These are phyloP conservation scores for Cyanoderma ruficeps DNA, from an alignment of 2,113 vertebrate genomes.

Conservation along the genomic window DNA sequence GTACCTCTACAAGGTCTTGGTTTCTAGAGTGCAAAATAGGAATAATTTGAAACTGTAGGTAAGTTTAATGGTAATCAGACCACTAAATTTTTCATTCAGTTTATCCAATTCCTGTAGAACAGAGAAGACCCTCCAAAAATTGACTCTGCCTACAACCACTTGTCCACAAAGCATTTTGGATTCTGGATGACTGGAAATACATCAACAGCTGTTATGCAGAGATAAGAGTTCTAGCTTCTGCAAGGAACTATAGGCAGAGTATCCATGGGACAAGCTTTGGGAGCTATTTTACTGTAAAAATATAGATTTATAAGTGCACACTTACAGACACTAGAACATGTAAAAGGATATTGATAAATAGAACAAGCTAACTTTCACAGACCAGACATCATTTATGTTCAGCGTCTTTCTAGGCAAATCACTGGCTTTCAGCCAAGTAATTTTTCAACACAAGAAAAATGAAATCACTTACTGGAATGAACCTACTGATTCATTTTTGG, in stretches of 20 bases:
- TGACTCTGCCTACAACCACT: not conserved
- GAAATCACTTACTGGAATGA: constrained; percentile 47
- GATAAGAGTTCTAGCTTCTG: not conserved
- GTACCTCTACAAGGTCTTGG: not conserved
- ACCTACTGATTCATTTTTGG: constrained; percentile 12
- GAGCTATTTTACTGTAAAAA: not conserved
- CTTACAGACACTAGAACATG: not conserved
- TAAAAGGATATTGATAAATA: not conserved
- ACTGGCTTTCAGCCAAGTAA: not conserved
- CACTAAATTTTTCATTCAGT: not conserved
- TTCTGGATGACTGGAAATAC: not conserved
- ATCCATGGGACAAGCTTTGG: not conserved
- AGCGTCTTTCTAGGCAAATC: not conserved
- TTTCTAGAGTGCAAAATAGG: not conserved
- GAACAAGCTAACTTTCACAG: not conserved
- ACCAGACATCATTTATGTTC: not conserved
- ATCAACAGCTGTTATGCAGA: not conserved
- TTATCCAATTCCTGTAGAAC: not conserved
- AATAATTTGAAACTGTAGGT: not conserved
- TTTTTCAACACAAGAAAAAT: not conserved
- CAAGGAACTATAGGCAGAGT: not conserved
- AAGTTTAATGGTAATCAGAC: not conserved
- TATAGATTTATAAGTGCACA: not conserved
- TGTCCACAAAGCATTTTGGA: not conserved
- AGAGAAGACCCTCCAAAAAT: not conserved